Percentiles rank a stretch among this genome's conserved stretches.
Evolutionary conservation across 2,113 vertebrate species (phyloP).

Genomic region (Passer domesticus): DNA sequence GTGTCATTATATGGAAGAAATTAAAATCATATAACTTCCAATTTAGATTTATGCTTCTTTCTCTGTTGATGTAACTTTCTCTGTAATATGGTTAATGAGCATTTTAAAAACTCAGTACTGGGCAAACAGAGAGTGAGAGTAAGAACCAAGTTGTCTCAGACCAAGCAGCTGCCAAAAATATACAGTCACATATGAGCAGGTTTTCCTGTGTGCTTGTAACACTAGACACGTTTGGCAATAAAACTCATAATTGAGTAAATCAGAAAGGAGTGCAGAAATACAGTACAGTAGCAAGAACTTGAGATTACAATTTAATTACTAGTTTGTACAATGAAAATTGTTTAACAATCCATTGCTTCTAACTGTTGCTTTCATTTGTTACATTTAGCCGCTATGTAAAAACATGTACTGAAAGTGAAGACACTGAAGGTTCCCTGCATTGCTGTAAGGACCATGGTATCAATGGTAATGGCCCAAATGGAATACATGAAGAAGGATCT

Average conservation of each 20-base stretch:
- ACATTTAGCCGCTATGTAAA: constrained; percentile 80
- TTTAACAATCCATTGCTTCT: not conserved
- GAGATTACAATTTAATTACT: not conserved
- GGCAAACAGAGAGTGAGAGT: not conserved
- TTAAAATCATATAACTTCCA: not conserved
- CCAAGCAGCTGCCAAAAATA: not conserved
- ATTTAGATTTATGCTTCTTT: not conserved
- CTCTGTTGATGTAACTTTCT: not conserved
- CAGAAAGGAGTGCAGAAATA: not conserved
- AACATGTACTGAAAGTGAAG: constrained; percentile 79
- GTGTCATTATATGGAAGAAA: not conserved
- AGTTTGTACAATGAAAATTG: not conserved
- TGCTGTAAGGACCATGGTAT: constrained; percentile 87
- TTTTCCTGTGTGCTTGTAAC: not conserved
- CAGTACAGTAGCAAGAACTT: not conserved
- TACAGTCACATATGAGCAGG: rapidly evolving
- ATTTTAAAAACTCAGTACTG: not conserved
- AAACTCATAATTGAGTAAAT: not conserved
- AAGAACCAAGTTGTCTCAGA: not conserved
- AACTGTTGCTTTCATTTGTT: constrained; percentile 11
- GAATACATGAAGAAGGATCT: constrained; percentile 92
- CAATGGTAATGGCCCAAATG: constrained; percentile 93
- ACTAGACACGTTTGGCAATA: not conserved
- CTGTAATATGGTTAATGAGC: not conserved
- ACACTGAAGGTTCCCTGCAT: constrained; percentile 84